These are phyloP conservation scores for Orthosia gracilis DNA, from an alignment of 2,888 invertebrate genomes.

Conservation along the genomic window DNA sequence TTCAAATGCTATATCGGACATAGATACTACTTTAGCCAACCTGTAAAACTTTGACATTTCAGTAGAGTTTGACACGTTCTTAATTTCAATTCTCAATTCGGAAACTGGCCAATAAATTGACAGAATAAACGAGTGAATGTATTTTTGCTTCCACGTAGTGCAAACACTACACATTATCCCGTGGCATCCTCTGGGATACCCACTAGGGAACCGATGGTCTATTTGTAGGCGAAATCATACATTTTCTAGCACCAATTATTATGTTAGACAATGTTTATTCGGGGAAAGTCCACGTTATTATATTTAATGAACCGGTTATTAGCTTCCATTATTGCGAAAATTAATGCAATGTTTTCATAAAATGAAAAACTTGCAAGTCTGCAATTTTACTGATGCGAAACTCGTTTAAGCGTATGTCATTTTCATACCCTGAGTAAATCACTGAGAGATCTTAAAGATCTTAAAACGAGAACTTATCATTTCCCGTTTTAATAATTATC, in stretches of 20 bases:
- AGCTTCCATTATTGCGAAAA: not conserved
- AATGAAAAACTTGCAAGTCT: not conserved
- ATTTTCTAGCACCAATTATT: conserved; percentile 4
- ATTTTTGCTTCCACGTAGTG: not conserved
- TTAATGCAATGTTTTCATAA: not conserved
- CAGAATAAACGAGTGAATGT: not conserved
- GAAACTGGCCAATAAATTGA: not conserved
- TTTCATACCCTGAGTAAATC: not conserved
- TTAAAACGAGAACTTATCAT: not conserved
- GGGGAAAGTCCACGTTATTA: not conserved
- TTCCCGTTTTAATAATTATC: no score
- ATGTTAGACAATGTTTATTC: not conserved
- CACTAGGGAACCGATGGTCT: not conserved
- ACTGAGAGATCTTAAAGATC: not conserved
- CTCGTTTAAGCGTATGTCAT: not conserved
- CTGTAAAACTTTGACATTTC: no score
- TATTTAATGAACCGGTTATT: not conserved
- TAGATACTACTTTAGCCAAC: no score
- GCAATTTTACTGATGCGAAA: not conserved
- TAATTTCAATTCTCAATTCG: no score
- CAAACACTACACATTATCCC: not conserved
- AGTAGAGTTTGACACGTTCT: no score
- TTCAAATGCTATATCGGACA: no score
- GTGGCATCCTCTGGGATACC: conserved; percentile 5
- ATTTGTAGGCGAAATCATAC: conserved; percentile 1